Evolutionary conservation across 2,113 vertebrate genomes (phyloP).

Genomic region (Nansenia antarctica): DNA sequence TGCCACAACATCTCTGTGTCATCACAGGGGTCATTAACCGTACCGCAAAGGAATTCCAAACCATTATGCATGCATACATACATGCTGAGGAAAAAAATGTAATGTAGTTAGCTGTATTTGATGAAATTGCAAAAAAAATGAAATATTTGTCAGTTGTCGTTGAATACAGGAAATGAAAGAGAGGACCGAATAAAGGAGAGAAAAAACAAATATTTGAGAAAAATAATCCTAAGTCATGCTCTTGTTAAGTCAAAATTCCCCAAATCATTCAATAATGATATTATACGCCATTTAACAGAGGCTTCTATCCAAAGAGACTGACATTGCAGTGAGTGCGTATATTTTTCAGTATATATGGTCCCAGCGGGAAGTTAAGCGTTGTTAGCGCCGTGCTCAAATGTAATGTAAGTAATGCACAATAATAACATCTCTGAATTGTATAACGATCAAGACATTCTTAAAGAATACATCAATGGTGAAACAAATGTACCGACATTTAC

Average conservation of each 20-base stretch:
- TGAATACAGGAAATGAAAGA: not conserved
- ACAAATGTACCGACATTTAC: no score
- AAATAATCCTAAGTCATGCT: not conserved
- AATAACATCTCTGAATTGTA: not conserved
- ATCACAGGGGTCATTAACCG: conserved; percentile 55
- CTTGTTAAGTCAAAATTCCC: not conserved
- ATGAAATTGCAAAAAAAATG: conserved; percentile 8
- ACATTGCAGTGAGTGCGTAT: no score
- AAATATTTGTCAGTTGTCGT: no score
- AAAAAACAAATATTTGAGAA: not conserved
- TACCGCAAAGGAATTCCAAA: conserved; percentile 30
- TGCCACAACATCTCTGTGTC: conserved; percentile 39
- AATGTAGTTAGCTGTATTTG: conserved; percentile 3
- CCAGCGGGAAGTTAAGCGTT: no score
- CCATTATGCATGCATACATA: no score
- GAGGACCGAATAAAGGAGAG: not conserved
- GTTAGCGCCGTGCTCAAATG: no score
- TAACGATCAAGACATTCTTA: not conserved
- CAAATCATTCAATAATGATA: not conserved
- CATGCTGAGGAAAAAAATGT: not conserved
- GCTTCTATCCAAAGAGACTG: no score
- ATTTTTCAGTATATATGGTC: no score
- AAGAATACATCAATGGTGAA: not conserved
- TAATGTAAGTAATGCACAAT: not conserved
- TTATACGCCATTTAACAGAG: no score